phyloP scores from a whole-genome alignment of 2,888 invertebrate species.

The Barypeithes pellucidus region DNA sequence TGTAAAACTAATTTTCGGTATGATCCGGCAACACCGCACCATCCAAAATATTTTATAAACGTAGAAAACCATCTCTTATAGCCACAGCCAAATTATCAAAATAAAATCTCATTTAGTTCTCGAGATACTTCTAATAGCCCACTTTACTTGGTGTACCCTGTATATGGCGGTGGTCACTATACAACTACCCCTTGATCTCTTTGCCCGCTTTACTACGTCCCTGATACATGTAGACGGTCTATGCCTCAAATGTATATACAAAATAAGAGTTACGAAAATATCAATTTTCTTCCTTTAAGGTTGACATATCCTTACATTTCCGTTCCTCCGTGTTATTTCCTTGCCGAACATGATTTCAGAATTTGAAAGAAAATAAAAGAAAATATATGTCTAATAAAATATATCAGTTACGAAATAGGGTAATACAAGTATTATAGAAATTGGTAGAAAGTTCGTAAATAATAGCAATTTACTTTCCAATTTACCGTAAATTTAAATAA shows the following conservation, averaged over 20 bases:
- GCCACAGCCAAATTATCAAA: too few relatives aligned
- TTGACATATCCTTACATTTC: not conserved
- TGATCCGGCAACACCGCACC: too few relatives aligned
- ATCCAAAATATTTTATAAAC: too few relatives aligned
- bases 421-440: conserved; percentile 19
- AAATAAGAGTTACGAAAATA: not conserved
- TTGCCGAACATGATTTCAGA: not conserved
- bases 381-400: not conserved
- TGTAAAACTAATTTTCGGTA: too few relatives aligned
- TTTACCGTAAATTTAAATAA: conserved; percentile 29
- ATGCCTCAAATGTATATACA: not conserved
- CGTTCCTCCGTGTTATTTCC: not conserved
- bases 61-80: too few relatives aligned
- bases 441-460: conserved; percentile 27
- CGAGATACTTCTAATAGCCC: too few relatives aligned
- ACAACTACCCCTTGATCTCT: too few relatives aligned
- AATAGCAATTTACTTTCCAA: conserved; percentile 26
- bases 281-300: not conserved
- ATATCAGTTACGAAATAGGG: not conserved
- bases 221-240: not conserved
- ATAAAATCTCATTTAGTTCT: too few relatives aligned
- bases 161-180: too few relatives aligned
- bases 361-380: not conserved
- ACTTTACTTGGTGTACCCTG: too few relatives aligned
- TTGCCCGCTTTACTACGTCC: too few relatives aligned